Evolutionary conservation across 2,113 vertebrate species (phyloP).

Genomic region (Salvelinus sp.): DNA sequence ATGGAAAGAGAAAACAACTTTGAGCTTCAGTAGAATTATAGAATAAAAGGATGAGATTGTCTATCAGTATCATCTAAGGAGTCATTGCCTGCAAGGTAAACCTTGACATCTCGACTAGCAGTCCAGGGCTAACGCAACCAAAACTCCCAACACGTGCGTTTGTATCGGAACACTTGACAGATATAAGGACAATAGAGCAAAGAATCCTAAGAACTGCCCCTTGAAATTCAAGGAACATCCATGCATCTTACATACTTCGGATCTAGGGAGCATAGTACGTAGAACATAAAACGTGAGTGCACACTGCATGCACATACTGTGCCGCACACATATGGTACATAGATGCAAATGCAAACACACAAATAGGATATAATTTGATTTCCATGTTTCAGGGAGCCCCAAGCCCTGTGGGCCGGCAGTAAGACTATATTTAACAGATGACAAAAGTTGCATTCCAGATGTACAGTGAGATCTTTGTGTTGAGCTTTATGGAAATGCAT

Average conservation of each 20-base stretch:
- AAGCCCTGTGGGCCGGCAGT: slow-evolving; percentile 52
- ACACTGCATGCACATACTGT: slow-evolving; percentile 17
- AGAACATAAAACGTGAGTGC: neutral
- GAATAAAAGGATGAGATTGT: neutral
- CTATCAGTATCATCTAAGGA: neutral
- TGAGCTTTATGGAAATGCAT: slow-evolving; percentile 73
- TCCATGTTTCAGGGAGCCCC: slow-evolving; percentile 69
- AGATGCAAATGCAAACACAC: neutral
- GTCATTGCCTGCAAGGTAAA: neutral
- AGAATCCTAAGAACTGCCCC: neutral
- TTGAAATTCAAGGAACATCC: neutral
- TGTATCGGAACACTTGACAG: neutral
- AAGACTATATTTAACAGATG: slow-evolving; percentile 76
- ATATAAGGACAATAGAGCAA: neutral
- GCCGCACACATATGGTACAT: slow-evolving; percentile 5
- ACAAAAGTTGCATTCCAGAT: slow-evolving; percentile 80
- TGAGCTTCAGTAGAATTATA: neutral
- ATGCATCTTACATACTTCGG: neutral
- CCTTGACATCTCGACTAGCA: neutral
- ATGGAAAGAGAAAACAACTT: neutral
- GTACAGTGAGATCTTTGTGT: slow-evolving; percentile 79
- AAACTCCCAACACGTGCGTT: neutral
- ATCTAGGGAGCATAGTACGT: neutral
- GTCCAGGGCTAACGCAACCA: neutral
- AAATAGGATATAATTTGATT: slow-evolving; percentile 61